Base-by-base conservation (phyloP, 1,140 invertebrate genomes). In the Oreohelix idahoensis region DNA sequence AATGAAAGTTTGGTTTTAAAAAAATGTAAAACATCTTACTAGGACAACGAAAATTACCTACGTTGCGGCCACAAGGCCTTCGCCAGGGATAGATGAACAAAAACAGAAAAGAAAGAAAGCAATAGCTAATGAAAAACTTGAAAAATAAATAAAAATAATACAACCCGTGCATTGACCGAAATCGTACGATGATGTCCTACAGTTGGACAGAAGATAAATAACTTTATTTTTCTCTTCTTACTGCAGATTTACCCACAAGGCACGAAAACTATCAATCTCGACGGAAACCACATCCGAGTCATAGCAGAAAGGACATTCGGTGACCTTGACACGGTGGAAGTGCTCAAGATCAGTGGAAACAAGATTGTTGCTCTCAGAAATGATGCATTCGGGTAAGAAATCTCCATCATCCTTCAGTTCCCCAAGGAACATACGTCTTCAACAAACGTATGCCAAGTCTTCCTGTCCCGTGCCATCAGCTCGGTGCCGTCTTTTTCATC, bases 261-360 rank as follows among this genome's bases (percentile, higher is more conserved):
- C 17, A 85, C 84, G 0, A 66, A 63, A 32, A 79, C 77, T 58
- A 81, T 91, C n/a, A 87, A 89, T 74, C 71, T 92, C 0, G 83
- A 87, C 11, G 78, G 85, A 29, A 91, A 92, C 83, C 85, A 86
- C n/a, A 73, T 91, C 1, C 76, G 83, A n/a, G 84, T 86, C 17
- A 73, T 92, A 2, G 79, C 76, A 17, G 32, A 63, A 32, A 74
- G 66, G n/a, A 82, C 80, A 35, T 86, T 92, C 35, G 82, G 84
- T 49, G 63, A 66, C 26, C 76, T 89, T 20, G 45, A 78, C 13
- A 79, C 83, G 32, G 49, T 90, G 39, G 86, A 89, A 69, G 87
- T 87, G 17, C 82, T 92, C 4, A 87, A 86, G 66, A 82, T 91
- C 58, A 83, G 87, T 45, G 83, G 86, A n/a, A 92, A 92, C 83